Conservation (phyloP, 2,113 vertebrate species). For the Trichechus manatus region DNA sequence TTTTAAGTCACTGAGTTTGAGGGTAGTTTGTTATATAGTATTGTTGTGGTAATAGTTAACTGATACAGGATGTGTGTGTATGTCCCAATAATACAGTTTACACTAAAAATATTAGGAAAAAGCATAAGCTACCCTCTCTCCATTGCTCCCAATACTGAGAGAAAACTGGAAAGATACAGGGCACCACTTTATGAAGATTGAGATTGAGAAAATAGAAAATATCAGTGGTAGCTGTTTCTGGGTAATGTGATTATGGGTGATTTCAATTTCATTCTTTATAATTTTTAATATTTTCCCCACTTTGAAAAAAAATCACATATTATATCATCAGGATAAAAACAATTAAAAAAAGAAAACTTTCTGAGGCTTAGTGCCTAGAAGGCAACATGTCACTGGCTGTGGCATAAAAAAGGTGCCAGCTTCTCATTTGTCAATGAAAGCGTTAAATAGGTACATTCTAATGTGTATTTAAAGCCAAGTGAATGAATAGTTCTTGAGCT, state of each 20-base stretch:
- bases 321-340: background rate
- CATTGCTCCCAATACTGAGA: background rate
- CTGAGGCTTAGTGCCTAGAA: background rate
- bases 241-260: background rate
- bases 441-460: background rate
- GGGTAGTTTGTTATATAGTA: background rate
- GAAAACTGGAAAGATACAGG: background rate
- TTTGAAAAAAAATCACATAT: background rate
- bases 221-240: background rate
- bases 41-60: background rate
- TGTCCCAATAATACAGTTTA: background rate
- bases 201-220: background rate
- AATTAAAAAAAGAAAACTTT: background rate
- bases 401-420: background rate
- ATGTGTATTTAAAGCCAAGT: background rate
- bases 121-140: background rate
- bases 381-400: background rate
- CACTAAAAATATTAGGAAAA: background rate
- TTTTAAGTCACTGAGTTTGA: background rate
- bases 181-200: background rate
- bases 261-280: conserved; percentile 39
- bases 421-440: background rate
- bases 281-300: background rate
- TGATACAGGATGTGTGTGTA: background rate
- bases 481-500: background rate